phyloP scores from a whole-genome alignment of 2,797 vertebrate species.

The Melopsittacus undulatus region DNA sequence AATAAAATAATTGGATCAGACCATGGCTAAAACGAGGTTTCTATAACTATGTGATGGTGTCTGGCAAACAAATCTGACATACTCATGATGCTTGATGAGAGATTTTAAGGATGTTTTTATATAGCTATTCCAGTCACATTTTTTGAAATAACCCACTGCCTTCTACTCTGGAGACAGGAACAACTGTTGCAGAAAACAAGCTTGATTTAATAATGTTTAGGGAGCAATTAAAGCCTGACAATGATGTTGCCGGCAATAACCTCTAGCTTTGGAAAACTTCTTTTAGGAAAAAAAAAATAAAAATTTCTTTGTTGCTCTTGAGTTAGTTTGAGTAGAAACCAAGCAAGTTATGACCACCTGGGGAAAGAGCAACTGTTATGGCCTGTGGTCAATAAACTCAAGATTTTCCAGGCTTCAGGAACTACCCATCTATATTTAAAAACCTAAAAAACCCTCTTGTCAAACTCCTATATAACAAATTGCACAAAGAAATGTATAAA shows the following conservation, averaged over 20 bases:
- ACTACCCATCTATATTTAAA: background rate
- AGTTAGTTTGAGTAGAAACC: background rate
- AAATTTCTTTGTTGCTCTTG: background rate
- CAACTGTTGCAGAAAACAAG: background rate
- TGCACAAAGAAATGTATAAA: background rate
- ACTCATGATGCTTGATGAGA: background rate
- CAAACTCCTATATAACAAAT: background rate
- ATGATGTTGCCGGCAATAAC: background rate
- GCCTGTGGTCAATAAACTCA: background rate
- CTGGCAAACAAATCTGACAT: background rate
- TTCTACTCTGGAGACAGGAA: background rate
- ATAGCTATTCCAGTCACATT: background rate
- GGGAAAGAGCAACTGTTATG: background rate
- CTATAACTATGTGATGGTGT: background rate
- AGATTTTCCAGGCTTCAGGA: background rate
- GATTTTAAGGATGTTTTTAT: background rate
- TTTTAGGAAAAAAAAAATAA: background rate
- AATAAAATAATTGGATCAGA: no score
- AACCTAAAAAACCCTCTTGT: background rate
- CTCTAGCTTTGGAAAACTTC: background rate
- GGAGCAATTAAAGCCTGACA: background rate
- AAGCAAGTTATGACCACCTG: background rate
- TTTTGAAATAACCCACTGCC: background rate
- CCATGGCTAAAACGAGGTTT: no score
- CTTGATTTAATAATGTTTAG: background rate